Percentiles rank a stretch among this genome's conserved stretches.
Conservation (phyloP, 2,888 invertebrate genomes). For the Fragum sueziense region DNA sequence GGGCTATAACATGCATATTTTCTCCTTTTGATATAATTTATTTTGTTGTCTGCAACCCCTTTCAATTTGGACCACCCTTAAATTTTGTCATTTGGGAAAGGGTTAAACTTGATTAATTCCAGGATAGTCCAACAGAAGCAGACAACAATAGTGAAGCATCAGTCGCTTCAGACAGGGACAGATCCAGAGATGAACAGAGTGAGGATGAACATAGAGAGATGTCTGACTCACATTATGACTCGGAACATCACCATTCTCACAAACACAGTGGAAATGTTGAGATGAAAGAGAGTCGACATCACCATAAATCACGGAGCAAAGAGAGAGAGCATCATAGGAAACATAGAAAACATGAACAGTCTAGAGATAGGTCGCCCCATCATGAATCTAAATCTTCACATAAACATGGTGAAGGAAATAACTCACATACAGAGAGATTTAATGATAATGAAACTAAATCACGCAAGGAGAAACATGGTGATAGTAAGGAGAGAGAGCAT, state of each 20-base stretch:
- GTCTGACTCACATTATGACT: not conserved
- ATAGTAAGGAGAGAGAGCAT: not conserved
- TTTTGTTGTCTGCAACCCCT: too few relatives aligned
- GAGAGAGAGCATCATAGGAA: constrained; percentile 10
- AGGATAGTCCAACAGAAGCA: not conserved
- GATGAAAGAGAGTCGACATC: not conserved
- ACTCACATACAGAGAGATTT: constrained; percentile 1
- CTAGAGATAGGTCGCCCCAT: not conserved
- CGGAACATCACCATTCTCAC: not conserved
- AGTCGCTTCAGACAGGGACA: not conserved
- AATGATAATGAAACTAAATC: too few relatives aligned
- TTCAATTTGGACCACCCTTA: too few relatives aligned
- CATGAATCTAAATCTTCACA: not conserved
- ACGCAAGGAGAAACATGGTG: not conserved
- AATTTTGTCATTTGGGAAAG: too few relatives aligned
- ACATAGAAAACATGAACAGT: not conserved
- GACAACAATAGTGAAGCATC: constrained; percentile 13
- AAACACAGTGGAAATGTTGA: not conserved
- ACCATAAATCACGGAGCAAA: not conserved
- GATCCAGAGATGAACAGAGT: not conserved
- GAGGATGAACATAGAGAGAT: not conserved
- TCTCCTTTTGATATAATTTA: too few relatives aligned
- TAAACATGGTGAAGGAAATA: constrained; percentile 4
- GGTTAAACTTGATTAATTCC: too few relatives aligned
- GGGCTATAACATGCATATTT: too few relatives aligned